phyloP scores from a whole-genome alignment of 2,797 vertebrate species.

The Chelidonichthys spinosus region DNA sequence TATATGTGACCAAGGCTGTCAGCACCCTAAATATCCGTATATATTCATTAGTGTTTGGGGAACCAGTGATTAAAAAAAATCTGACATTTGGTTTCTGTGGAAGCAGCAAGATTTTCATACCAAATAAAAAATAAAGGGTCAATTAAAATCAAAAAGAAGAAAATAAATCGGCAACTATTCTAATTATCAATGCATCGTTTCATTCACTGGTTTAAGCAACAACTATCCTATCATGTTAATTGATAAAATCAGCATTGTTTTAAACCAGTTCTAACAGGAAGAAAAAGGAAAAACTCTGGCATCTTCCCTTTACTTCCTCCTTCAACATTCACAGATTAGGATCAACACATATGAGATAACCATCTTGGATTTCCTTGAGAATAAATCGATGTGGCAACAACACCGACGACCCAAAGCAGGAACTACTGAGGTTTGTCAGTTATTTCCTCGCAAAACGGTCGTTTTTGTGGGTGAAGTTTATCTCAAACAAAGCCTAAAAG shows the following conservation, averaged over 20 bases:
- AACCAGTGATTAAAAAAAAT: background rate
- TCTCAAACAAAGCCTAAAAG: background rate
- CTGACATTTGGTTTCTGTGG: background rate
- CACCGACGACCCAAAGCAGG: conserved; percentile 17
- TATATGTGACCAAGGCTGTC: background rate
- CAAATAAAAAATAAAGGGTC: background rate
- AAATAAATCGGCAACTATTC: no score
- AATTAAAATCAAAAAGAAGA: background rate
- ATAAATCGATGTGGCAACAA: background rate
- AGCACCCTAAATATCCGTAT: background rate
- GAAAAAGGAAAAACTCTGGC: background rate
- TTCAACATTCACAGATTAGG: background rate
- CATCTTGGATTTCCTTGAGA: conserved; percentile 10
- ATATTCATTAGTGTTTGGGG: background rate
- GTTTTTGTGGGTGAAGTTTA: background rate
- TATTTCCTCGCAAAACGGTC: background rate
- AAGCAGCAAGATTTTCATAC: background rate
- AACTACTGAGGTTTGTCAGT: conserved; percentile 16
- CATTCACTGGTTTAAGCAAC: background rate
- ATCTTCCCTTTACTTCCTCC: conserved; percentile 13
- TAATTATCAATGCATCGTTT: background rate
- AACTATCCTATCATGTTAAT: no score
- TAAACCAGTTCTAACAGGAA: background rate
- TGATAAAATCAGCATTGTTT: no score
- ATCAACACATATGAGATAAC: background rate